Conservation (phyloP, 2,888 invertebrate genomes). For the Andrena bucephala region DNA sequence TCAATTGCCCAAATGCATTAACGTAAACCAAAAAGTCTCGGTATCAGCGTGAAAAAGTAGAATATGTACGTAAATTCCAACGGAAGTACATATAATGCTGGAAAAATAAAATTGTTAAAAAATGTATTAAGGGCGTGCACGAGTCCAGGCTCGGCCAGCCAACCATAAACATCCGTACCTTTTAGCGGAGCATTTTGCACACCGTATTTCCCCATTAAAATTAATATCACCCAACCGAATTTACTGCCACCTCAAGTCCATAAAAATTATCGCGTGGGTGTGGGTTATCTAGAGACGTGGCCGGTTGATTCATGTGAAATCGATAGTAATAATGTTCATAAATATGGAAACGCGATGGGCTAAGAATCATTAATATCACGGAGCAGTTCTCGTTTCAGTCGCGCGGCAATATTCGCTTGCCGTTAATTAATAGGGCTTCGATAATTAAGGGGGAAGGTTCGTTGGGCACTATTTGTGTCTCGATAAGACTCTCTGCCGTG, state of each 20-base stretch:
- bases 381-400: conserved; percentile 37
- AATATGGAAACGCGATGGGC: conserved; percentile 33
- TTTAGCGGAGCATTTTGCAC: conserved; percentile 18
- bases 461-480: conserved; percentile 21
- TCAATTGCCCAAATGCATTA: too few species aligned
- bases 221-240: conserved; percentile 33
- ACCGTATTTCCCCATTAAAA: conserved; percentile 7
- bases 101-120: conserved; percentile 10
- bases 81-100: neutral
- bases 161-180: conserved; percentile 36
- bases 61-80: neutral
- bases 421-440: conserved; percentile 51
- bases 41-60: neutral
- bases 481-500: conserved; percentile 10
- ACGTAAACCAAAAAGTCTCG: neutral
- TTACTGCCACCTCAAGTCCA: conserved; percentile 18
- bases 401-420: conserved; percentile 26
- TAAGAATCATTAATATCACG: conserved; percentile 45
- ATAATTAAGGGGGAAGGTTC: conserved; percentile 46
- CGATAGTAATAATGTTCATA: conserved; percentile 40
- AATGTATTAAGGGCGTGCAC: conserved; percentile 3
- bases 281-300: conserved; percentile 24
- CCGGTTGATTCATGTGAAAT: conserved; percentile 43
- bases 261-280: conserved; percentile 33
- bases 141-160: neutral